Evolutionary conservation across 2,888 invertebrate genomes (phyloP).

Genomic region (Eucriotettix oculatus): DNA sequence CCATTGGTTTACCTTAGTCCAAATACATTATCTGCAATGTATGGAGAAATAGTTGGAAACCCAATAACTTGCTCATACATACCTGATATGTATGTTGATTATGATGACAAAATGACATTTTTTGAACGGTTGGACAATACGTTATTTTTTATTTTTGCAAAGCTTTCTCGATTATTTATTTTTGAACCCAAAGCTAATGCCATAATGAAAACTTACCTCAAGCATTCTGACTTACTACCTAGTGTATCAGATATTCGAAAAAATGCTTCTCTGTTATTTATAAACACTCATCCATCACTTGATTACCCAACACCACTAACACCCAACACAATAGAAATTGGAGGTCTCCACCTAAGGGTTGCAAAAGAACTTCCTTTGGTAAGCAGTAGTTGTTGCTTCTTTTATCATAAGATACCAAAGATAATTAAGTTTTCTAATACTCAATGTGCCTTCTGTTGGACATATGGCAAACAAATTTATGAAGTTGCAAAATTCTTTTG

Average conservation of each 20-base stretch:
- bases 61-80: background rate
- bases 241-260: background rate
- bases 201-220: conserved; percentile 2
- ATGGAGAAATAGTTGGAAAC: background rate
- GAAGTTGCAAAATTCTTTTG: too few relatives aligned
- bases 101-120: background rate
- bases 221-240: background rate
- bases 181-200: conserved; percentile 5
- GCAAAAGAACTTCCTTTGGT: background rate
- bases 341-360: background rate
- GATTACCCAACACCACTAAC: background rate
- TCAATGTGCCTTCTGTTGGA: too few relatives aligned
- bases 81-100: background rate
- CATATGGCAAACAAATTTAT: too few relatives aligned
- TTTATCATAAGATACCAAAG: too few relatives aligned
- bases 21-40: background rate
- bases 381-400: background rate
- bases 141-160: background rate
- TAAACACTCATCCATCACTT: background rate
- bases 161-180: background rate
- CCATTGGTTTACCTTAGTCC: background rate
- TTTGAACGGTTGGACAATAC: background rate
- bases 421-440: too few relatives aligned
- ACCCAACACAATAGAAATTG: background rate
- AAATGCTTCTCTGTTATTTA: background rate